A percentile compares a stretch with the other conserved stretches of the same genome.
Conservation (phyloP, 2,797 vertebrate genomes). For the Muscicapa striata region DNA sequence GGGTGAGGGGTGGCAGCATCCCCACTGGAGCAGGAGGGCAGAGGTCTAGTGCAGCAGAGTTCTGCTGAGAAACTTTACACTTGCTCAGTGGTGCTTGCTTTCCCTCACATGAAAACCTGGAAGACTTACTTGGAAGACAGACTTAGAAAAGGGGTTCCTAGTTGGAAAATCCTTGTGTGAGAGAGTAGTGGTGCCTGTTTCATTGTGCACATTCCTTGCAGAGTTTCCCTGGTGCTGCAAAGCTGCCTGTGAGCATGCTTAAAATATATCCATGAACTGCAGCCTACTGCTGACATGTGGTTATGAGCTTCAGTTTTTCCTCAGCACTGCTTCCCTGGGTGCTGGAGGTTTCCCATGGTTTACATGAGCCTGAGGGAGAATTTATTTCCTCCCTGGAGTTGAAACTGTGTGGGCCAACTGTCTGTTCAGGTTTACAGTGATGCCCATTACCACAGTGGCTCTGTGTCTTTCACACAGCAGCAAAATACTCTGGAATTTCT, state of each 20-base stretch:
- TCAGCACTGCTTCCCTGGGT: neutral
- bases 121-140: neutral
- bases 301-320: neutral
- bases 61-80: neutral
- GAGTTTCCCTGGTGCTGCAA: neutral
- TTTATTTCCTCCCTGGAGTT: slow-evolving; percentile 2
- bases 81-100: neutral
- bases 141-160: neutral
- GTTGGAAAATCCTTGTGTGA: accelerated
- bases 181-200: neutral
- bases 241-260: neutral
- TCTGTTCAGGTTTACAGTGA: neutral
- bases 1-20: neutral
- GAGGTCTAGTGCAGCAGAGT: neutral
- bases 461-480: neutral
- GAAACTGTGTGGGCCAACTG: neutral
- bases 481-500: neutral
- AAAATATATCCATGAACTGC: neutral
- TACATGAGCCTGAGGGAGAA: neutral
- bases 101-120: neutral
- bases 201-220: neutral
- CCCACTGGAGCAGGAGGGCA: neutral
- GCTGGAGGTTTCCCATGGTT: slow-evolving; percentile 29
- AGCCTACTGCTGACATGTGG: neutral
- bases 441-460: neutral